Evolutionary conservation across 2,113 vertebrate species (phyloP), one percentile per base, ranked within the genome.

Genomic region (Merops nubicus): DNA sequence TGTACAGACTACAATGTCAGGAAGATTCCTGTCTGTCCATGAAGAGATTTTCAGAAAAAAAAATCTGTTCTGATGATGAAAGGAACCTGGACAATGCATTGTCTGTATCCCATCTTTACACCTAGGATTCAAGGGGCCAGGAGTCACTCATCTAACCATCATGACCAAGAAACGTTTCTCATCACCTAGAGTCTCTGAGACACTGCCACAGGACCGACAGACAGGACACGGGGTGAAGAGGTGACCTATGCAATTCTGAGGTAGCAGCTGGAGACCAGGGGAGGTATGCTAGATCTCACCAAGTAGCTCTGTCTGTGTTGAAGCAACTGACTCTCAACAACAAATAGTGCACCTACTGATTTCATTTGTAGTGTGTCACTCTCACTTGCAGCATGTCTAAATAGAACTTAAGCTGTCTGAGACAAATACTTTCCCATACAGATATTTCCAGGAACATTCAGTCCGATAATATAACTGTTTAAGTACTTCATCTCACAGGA

Each of bases 141-240:
- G 15, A 76, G 9, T 4, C 43, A 59, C 11, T 54, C 34, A 42
- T 17, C 47, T 38, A 74, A 33, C 21, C 36, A 33, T 59, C 45
- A 62, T 67, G 48, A 70, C 50, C 43, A 62, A 53, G 21, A 86
- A 57, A 31, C 50, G 57, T 74, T 84, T 70, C 48, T 40, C 21
- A n/a, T 36, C n/a, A 74, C 4, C 12, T 40, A 2, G 11, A 42
- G 21, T n/a, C 21, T 65, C 42, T 65, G 36, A 48, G 50, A 57
- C 8, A 19, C 36, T 85, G 36, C 51, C 12, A 65, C 38, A 42
- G 20, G 65, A 15, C 42, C 75, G 86, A 36, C 9, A 70, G 54
- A 51, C 6, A 8, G 15, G 45, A 53, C 8, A 19, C 0, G 0
- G 70, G 6, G 25, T 54, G 36, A 72, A 42, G 38, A 29, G 9